A percentile compares a stretch with the other conserved stretches of the same genome.
Evolutionary conservation across 2,888 invertebrate species (phyloP).

Genomic region (Strigamia maritima): DNA sequence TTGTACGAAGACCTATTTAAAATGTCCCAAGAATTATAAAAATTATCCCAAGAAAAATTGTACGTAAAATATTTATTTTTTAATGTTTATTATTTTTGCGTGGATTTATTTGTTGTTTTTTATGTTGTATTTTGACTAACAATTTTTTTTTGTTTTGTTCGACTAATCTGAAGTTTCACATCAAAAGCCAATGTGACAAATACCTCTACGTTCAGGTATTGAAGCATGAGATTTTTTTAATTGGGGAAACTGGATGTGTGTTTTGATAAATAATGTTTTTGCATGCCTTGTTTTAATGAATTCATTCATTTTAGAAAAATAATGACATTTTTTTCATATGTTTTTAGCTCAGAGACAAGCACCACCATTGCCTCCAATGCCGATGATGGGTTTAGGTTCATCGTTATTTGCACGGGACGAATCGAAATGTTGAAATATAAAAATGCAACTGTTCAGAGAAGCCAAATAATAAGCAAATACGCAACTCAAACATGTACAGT

Average conservation of each 20-base stretch:
- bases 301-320: not conserved
- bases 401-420: slow-evolving; percentile 6
- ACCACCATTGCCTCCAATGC: slow-evolving; percentile 61
- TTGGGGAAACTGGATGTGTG: not conserved
- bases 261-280: not conserved
- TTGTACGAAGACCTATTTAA: slow-evolving; percentile 48
- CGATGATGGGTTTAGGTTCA: no score
- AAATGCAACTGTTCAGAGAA: not conserved
- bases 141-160: slow-evolving; percentile 38
- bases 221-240: not conserved
- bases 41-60: slow-evolving; percentile 50
- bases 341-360: slow-evolving; percentile 56
- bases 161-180: slow-evolving; percentile 46
- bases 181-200: slow-evolving; percentile 42
- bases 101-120: not conserved
- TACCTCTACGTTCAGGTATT: slow-evolving; percentile 24
- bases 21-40: no score
- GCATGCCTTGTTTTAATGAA: not conserved
- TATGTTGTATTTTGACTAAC: slow-evolving; percentile 17
- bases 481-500: not conserved
- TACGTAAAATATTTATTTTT: slow-evolving; percentile 48
- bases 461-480: not conserved
- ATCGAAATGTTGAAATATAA: slow-evolving; percentile 15
- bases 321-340: not conserved
- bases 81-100: not conserved